These are phyloP conservation scores for Ormia ochracea DNA, from an alignment of 2,888 invertebrate genomes.

Conservation along the genomic window DNA sequence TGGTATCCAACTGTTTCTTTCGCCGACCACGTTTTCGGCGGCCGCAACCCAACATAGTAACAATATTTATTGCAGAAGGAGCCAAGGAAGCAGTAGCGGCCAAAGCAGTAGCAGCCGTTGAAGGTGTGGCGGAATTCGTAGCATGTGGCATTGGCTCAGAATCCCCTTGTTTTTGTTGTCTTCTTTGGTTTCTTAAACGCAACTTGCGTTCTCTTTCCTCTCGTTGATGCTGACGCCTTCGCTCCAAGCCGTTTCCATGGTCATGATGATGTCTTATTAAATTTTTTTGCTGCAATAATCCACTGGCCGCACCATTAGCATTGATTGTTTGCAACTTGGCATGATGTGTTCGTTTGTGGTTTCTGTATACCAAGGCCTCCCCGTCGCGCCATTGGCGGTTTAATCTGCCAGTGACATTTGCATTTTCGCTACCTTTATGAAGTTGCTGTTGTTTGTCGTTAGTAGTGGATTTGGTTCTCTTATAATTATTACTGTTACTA, in stretches of 20 bases:
- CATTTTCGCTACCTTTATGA: constrained; percentile 58
- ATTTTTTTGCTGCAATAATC: constrained; percentile 70
- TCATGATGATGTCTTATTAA: constrained; percentile 72
- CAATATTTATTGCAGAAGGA: constrained; percentile 71
- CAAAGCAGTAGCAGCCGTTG: constrained; percentile 71
- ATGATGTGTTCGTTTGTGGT: constrained; percentile 63
- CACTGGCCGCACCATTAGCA: constrained; percentile 32
- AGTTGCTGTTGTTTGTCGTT: constrained; percentile 29
- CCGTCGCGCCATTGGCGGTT: constrained; percentile 28
- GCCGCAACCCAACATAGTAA: constrained; percentile 73
- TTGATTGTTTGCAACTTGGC: constrained; percentile 49
- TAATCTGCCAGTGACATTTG: constrained; percentile 49
- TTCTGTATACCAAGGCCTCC: constrained; percentile 48
- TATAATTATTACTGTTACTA: constrained; percentile 56
- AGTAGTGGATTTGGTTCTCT: constrained; percentile 35
- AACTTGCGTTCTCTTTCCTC: constrained; percentile 67
- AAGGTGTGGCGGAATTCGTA: constrained; percentile 67
- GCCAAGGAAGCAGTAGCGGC: constrained; percentile 71
- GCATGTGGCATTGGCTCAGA: constrained; percentile 63
- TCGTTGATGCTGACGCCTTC: constrained; percentile 66
- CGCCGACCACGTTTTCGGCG: constrained; percentile 73
- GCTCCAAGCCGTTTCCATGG: constrained; percentile 61
- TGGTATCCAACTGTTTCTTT: constrained; percentile 67
- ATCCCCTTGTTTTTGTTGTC: constrained; percentile 40
- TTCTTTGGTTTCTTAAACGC: constrained; percentile 65